These are phyloP conservation scores for Drosophila melanosoma DNA, from an alignment of 2,888 invertebrate genomes.

Conservation along the genomic window DNA sequence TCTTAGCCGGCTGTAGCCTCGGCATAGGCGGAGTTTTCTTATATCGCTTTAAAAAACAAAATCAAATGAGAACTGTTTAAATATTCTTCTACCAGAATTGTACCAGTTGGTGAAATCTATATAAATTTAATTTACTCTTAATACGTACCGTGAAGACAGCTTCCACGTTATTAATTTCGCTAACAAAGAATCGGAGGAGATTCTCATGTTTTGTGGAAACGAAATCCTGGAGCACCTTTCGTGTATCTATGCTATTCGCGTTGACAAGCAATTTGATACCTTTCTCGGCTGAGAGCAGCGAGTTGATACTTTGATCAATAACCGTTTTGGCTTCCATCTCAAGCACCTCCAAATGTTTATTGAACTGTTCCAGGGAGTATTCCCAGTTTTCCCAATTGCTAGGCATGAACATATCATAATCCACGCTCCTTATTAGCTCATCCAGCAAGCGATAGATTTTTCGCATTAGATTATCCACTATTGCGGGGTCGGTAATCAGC, in stretches of 20 bases:
- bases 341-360: constrained; percentile 89
- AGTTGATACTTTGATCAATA: constrained; percentile 94
- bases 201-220: constrained; percentile 93
- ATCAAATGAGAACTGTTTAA: neutral
- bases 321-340: constrained; percentile 94
- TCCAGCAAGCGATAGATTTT: constrained; percentile 91
- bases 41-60: constrained; percentile 6
- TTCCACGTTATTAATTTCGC: constrained; percentile 91
- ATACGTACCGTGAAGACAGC: constrained; percentile 88
- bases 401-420: constrained; percentile 93
- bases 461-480: constrained; percentile 93
- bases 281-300: constrained; percentile 92
- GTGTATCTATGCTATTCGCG: constrained; percentile 91
- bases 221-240: constrained; percentile 90
- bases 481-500: constrained; percentile 93
- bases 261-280: constrained; percentile 92
- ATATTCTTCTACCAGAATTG: neutral
- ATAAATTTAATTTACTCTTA: neutral
- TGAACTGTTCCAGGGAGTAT: constrained; percentile 91
- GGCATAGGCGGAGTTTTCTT: constrained; percentile 86
- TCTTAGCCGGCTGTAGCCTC: constrained; percentile 91
- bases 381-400: constrained; percentile 95
- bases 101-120: neutral
- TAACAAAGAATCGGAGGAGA: constrained; percentile 93
- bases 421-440: constrained; percentile 91